phyloP scores from a whole-genome alignment of 2,113 vertebrate genomes.

The Dipodomys stephensi region DNA sequence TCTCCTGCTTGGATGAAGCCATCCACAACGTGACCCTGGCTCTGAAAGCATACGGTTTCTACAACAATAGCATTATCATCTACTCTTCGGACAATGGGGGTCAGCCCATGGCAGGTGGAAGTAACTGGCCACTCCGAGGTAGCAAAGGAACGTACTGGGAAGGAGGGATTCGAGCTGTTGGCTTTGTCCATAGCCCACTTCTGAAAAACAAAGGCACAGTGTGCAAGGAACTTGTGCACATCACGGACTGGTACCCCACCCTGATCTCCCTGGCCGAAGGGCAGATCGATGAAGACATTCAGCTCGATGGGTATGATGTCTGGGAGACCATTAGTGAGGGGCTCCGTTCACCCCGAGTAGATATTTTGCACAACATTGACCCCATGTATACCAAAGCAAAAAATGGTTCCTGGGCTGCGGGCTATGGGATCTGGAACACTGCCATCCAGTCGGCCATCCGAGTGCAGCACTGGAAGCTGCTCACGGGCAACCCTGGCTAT shows the following conservation, averaged over 20 bases:
- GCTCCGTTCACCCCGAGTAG: constrained; percentile 93
- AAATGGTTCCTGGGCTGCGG: constrained; percentile 96
- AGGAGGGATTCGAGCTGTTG: constrained; percentile 95
- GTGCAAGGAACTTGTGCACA: constrained; percentile 95
- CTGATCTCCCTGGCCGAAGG: constrained; percentile 94
- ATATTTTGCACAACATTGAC: constrained; percentile 98
- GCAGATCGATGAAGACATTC: constrained; percentile 92
- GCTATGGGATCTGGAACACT: constrained; percentile 97
- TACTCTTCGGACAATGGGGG: constrained; percentile 98
- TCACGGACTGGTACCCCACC: constrained; percentile 99
- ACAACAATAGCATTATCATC: constrained; percentile 95
- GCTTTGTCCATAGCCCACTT: constrained; percentile 97
- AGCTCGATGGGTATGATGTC: constrained; percentile 95
- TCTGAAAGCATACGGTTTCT: constrained; percentile 93
- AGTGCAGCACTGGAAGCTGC: constrained; percentile 96
- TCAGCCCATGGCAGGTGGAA: constrained; percentile 94
- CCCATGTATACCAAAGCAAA: constrained; percentile 95
- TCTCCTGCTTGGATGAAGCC: constrained; percentile 96
- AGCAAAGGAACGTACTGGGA: constrained; percentile 98
- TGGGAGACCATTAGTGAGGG: constrained; percentile 99
- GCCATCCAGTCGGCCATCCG: constrained; percentile 95
- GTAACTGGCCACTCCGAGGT: constrained; percentile 97
- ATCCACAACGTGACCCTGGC: constrained; percentile 94
- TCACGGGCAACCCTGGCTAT: constrained; percentile 96
- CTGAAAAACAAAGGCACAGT: constrained; percentile 93